Evolutionary conservation across 2,797 vertebrate genomes (phyloP), one percentile per base, ranked within the genome.

Genomic region (Brachyrhaphis roseni): DNA sequence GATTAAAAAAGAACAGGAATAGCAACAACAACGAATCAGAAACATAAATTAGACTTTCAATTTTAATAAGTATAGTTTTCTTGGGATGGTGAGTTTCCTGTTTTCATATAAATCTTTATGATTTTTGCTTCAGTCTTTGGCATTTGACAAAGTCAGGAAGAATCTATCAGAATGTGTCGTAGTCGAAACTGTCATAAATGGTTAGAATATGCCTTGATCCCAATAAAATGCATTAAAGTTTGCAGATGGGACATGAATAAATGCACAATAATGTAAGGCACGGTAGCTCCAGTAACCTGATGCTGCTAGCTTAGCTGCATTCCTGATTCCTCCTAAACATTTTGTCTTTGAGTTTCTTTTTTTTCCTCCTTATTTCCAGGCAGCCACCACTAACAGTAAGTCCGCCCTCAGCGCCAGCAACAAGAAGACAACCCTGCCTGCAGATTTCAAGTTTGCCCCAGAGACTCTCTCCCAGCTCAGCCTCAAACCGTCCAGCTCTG

Each of bases 381-480:
- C 95, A n/a, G 90, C 97, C 57, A 96, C 93, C 12, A 96, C 95
- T 18, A 93, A 96, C 86, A 88, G 83, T 85, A 98, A 97, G 89
- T 96, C 96, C 4, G 96, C 95, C 46, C 94, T 98, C 83, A 97
- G 94, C 81, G 91, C 78, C 83, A 96, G 91, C 3, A 90, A 90
- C 75, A 97, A 93, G 94, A 96, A 95, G 81, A 97, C 96, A 1
- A 98, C 96, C 0, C 95, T 99, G 15, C 98, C 98, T 0, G 47
- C 91, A 2, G 97, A 98, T 84, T 99, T 99, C 94, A 95, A 95
- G 91, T 99, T 98, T 49, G 90, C 97, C 0, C 95, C 95, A 10
- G 87, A 94, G 66, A 93, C 86, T 10, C 90, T 99, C 2, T 92
- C 95, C 26, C 96, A 95, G 90, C 96, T 99, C 75, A 95, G 92